Percentiles rank a stretch among this genome's conserved stretches.
phyloP scores from a whole-genome alignment of 1,140 invertebrate genomes.

The Saccostrea echinata region DNA sequence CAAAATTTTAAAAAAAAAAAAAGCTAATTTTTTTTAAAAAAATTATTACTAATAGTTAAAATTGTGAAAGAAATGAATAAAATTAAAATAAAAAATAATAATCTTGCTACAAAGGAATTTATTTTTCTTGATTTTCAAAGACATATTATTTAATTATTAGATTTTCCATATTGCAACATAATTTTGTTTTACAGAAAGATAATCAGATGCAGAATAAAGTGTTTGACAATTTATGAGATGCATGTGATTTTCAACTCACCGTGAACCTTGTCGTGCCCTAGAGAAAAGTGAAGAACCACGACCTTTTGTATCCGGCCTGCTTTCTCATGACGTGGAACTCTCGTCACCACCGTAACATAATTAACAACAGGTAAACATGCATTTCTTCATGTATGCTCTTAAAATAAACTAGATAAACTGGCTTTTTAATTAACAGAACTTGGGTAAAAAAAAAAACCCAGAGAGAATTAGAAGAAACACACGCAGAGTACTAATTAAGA shows the following conservation, averaged over 20 bases:
- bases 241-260: not conserved
- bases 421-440: too few relatives aligned
- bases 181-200: not conserved
- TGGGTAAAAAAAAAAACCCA: too few relatives aligned
- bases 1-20: too few relatives aligned
- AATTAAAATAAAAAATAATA: not conserved
- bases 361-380: conserved; percentile 34
- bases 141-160: not conserved
- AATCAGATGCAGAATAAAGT: not conserved
- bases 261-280: not conserved
- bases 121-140: not conserved
- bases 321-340: not conserved
- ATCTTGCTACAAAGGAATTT: not conserved
- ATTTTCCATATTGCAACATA: not conserved
- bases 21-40: too few relatives aligned
- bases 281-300: not conserved
- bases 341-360: not conserved
- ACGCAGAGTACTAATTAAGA: too few relatives aligned
- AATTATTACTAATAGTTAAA: too few relatives aligned
- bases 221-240: not conserved
- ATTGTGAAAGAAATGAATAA: not conserved
- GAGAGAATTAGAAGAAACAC: too few relatives aligned
- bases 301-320: conserved; percentile 2
- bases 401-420: too few relatives aligned
- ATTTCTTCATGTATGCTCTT: not conserved